Evolutionary conservation across 2,797 vertebrate genomes (phyloP).

Genomic region (Falco berigora): DNA sequence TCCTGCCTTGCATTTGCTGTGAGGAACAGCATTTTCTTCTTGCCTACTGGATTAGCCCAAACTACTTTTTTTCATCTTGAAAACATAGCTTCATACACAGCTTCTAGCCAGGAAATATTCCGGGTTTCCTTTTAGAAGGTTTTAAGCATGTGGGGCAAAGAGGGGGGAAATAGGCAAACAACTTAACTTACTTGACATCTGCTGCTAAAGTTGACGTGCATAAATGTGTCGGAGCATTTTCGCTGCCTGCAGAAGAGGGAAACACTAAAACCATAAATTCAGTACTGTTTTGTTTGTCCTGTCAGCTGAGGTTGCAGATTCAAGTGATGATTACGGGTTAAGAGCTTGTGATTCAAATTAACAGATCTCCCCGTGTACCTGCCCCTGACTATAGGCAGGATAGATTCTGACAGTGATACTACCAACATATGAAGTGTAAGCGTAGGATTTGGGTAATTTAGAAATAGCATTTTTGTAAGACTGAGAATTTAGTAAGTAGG

Average conservation of each 20-base stretch:
- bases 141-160: background rate
- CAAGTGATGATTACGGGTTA: background rate
- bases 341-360: background rate
- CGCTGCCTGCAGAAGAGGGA: background rate
- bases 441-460: fast-evolving
- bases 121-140: conserved; percentile 20
- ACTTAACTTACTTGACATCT: conserved; percentile 9
- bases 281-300: background rate
- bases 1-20: background rate
- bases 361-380: background rate
- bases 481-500: background rate
- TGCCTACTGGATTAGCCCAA: background rate
- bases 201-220: background rate
- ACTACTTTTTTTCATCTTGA: background rate
- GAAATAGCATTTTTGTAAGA: background rate
- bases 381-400: background rate
- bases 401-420: background rate
- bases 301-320: background rate
- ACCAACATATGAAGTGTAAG: background rate
- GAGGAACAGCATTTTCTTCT: background rate
- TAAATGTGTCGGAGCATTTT: conserved; percentile 33
- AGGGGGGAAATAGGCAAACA: background rate
- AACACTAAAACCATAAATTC: background rate
- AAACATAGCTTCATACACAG: background rate
- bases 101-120: background rate